Percentiles rank a stretch among this genome's conserved stretches.
Evolutionary conservation across 2,113 vertebrate species (phyloP).

Genomic region (Lepus europaeus): DNA sequence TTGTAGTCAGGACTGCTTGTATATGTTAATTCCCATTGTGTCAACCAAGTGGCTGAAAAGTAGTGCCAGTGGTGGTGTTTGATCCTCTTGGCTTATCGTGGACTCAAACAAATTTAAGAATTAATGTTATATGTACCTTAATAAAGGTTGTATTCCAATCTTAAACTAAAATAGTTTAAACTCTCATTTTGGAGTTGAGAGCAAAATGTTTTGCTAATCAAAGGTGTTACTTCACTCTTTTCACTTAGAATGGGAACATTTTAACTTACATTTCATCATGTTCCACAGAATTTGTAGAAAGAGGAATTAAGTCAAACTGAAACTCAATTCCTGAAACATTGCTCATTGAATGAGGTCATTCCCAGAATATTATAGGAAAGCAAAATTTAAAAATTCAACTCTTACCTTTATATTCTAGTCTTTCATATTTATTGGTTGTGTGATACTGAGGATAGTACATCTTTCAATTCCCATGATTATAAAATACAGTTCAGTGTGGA

Average conservation of each 20-base stretch:
- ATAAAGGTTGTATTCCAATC: background rate
- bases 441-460: background rate
- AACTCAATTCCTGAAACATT: background rate
- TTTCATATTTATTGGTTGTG: background rate
- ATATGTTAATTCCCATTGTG: background rate
- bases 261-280: background rate
- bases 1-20: background rate
- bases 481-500: background rate
- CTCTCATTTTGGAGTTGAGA: background rate
- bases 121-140: background rate
- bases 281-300: background rate
- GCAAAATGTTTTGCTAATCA: background rate
- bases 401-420: background rate
- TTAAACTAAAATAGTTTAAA: background rate
- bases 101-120: background rate
- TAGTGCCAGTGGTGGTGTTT: background rate
- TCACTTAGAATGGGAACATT: background rate
- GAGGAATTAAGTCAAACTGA: background rate
- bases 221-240: slow-evolving; percentile 1
- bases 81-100: background rate
- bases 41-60: background rate
- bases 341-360: background rate
- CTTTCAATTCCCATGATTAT: background rate
- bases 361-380: background rate
- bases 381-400: slow-evolving; percentile 7